A percentile compares a stretch with the other conserved stretches of the same genome.
Evolutionary conservation across 2,113 vertebrate species (phyloP).

Genomic region (Poicephalus gulielmi): DNA sequence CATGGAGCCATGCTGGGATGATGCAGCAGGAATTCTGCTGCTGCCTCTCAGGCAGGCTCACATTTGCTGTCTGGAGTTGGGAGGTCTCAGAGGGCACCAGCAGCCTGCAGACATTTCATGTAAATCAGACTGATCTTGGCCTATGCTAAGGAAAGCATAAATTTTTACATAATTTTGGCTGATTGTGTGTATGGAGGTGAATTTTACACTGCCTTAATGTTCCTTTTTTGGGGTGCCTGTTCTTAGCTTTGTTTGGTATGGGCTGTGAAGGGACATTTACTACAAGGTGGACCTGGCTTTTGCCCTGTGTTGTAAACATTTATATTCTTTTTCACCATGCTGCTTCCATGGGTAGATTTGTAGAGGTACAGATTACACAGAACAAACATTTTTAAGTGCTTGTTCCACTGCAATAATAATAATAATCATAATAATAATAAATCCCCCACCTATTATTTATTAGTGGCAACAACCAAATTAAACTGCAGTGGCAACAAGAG

Average conservation of each 20-base stretch:
- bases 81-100: background rate
- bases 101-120: background rate
- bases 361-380: background rate
- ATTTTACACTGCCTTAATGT: background rate
- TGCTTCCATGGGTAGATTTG: background rate
- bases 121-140: background rate
- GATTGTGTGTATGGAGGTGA: accelerated
- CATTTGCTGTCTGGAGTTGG: background rate
- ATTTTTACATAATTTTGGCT: background rate
- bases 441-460: background rate
- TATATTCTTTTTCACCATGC: background rate
- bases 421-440: background rate
- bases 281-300: background rate
- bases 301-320: background rate
- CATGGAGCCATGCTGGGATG: background rate
- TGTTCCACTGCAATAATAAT: background rate
- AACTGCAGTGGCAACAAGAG: background rate
- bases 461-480: background rate
- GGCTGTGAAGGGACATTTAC: background rate
- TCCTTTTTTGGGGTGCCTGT: background rate
- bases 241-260: background rate
- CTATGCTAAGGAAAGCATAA: background rate
- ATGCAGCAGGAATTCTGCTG: background rate
- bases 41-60: background rate
- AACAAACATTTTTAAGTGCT: background rate